Evolutionary conservation across 1,140 invertebrate genomes (phyloP).

Genomic region (Dreissena rostriformis): DNA sequence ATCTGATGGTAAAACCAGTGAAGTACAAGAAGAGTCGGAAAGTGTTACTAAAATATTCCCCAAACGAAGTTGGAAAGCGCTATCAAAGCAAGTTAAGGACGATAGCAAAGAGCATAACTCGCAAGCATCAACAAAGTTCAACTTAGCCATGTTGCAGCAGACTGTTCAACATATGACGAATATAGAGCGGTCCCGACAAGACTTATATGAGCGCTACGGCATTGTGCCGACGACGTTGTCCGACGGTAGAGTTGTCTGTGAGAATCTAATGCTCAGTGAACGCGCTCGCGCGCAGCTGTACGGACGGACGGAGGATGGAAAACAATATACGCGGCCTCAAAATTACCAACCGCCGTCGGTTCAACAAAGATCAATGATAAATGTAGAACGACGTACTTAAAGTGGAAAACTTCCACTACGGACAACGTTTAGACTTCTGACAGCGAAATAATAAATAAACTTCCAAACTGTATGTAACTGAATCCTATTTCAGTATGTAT

Average conservation of each 20-base stretch:
- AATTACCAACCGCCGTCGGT: conserved; percentile 34
- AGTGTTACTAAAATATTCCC: conserved; percentile 54
- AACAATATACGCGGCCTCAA: conserved; percentile 25
- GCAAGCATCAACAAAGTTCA: conserved; percentile 50
- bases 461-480: no score
- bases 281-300: conserved; percentile 52
- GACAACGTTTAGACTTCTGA: no score
- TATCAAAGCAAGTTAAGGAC: conserved; percentile 62
- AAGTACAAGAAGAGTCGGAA: background rate
- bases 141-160: conserved; percentile 63
- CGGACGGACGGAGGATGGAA: conserved; percentile 27
- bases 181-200: conserved; percentile 58
- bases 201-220: conserved; percentile 69
- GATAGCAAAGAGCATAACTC: conserved; percentile 49
- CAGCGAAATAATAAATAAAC: no score
- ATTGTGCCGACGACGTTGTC: conserved; percentile 59
- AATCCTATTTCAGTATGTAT: no score
- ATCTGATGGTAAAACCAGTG: background rate
- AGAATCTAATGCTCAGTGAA: conserved; percentile 70
- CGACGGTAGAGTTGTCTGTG: conserved; percentile 59
- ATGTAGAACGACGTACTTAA: no score
- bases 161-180: conserved; percentile 58
- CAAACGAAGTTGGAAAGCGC: conserved; percentile 61
- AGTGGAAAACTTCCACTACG: no score
- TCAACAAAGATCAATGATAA: conserved; percentile 14